Conservation (phyloP, 2,888 invertebrate species). For the Stenodera caucasica region DNA sequence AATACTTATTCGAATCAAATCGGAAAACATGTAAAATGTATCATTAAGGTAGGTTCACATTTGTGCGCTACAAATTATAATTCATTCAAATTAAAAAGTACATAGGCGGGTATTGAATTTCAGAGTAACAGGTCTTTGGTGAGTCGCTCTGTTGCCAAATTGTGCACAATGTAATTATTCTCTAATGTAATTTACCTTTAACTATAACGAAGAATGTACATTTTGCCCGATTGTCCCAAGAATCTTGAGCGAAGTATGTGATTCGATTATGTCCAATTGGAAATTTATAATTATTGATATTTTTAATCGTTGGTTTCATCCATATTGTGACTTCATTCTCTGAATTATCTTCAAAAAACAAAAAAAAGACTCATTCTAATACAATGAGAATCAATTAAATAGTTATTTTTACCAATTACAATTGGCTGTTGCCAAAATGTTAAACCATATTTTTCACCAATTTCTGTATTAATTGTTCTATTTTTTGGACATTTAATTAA, state of each 20-base stretch:
- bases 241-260: constrained; percentile 66
- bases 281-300: constrained; percentile 56
- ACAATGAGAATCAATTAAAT: too few species aligned
- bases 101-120: too few species aligned
- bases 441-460: constrained; percentile 59
- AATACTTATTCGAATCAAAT: too few species aligned
- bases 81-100: too few species aligned
- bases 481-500: constrained; percentile 61
- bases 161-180: too few species aligned
- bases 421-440: constrained; percentile 58
- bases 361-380: too few species aligned
- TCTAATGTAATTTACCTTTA: constrained; percentile 57
- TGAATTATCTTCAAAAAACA: constrained; percentile 60
- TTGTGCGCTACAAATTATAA: too few species aligned
- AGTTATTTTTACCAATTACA: constrained; percentile 44
- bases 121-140: too few species aligned
- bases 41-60: too few species aligned
- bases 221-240: constrained; percentile 62
- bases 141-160: too few species aligned
- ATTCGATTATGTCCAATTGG: constrained; percentile 63
- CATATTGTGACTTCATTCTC: constrained; percentile 60
- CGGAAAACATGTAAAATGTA: too few species aligned
- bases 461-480: constrained; percentile 55
- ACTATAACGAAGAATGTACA: constrained; percentile 65
- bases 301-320: constrained; percentile 61